Evolutionary conservation across 2,113 vertebrate species (phyloP).

Genomic region (Pterocles gutturalis): DNA sequence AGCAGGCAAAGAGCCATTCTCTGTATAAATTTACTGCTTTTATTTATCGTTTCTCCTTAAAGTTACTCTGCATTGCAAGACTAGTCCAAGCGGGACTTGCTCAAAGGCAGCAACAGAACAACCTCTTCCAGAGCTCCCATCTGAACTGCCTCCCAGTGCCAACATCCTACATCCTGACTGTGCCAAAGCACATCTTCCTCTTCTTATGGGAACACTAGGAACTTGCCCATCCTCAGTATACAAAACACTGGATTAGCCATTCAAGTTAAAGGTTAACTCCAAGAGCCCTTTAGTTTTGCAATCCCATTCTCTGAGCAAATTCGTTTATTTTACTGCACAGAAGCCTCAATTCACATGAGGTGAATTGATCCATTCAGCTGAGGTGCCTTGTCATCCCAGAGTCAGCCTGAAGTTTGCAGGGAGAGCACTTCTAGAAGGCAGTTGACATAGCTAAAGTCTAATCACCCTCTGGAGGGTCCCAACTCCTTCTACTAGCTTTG

Average conservation of each 20-base stretch:
- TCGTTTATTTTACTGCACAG: neutral
- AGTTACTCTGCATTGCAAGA: neutral
- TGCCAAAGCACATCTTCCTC: neutral
- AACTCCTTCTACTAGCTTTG: neutral
- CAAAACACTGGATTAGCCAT: neutral
- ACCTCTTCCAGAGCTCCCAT: neutral
- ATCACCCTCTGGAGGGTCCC: neutral
- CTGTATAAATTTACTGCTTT: neutral
- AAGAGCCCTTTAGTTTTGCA: neutral
- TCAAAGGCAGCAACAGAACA: neutral
- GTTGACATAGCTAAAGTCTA: neutral
- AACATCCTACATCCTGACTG: neutral
- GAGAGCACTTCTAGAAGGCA: neutral
- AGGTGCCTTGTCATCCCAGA: neutral
- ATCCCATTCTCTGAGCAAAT: neutral
- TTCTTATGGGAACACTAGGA: neutral
- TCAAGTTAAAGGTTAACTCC: conserved; percentile 48
- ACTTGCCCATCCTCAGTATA: neutral
- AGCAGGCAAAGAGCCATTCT: neutral
- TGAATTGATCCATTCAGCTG: neutral
- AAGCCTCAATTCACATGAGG: neutral
- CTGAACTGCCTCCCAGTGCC: neutral
- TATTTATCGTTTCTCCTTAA: neutral
- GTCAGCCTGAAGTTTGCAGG: neutral
- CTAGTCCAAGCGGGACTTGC: neutral